Conservation (phyloP, 92 coral and sea anemone genomes). For the Muricea muricata region DNA sequence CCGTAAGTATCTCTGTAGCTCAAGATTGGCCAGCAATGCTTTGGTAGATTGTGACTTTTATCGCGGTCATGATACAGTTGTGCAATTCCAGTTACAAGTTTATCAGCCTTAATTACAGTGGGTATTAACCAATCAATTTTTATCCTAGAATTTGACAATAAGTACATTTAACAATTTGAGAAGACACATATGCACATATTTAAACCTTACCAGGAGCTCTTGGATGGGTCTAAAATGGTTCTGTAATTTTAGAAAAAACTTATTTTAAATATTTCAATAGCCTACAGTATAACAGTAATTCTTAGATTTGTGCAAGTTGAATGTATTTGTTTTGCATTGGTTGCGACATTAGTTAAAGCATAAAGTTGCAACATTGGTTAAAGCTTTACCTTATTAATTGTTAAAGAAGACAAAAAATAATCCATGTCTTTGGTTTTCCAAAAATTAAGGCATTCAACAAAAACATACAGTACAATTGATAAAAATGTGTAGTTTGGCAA, state of each 20-base stretch:
- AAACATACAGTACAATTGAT: background rate
- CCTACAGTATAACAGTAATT: too few relatives aligned
- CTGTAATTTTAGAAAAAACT: too few relatives aligned
- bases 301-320: background rate
- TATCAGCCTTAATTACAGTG: background rate
- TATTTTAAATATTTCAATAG: too few relatives aligned
- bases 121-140: constrained; percentile 34
- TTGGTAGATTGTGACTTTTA: constrained; percentile 8
- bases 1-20: constrained; percentile 2
- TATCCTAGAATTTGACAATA: background rate
- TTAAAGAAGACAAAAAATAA: background rate
- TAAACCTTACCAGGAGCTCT: too few relatives aligned
- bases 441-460: background rate
- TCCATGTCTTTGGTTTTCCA: background rate
- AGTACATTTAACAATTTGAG: background rate
- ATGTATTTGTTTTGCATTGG: background rate
- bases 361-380: constrained; percentile 6
- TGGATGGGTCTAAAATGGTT: too few relatives aligned
- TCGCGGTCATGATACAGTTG: background rate
- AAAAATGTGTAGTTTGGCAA: background rate
- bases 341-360: background rate
- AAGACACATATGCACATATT: too few relatives aligned
- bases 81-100: background rate
- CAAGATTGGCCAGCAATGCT: constrained; percentile 28
- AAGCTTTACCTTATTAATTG: constrained; percentile 4